Percentiles rank a stretch among this genome's conserved stretches.
Evolutionary conservation across 2,797 vertebrate genomes (phyloP).

Genomic region (Podargus strigoides): DNA sequence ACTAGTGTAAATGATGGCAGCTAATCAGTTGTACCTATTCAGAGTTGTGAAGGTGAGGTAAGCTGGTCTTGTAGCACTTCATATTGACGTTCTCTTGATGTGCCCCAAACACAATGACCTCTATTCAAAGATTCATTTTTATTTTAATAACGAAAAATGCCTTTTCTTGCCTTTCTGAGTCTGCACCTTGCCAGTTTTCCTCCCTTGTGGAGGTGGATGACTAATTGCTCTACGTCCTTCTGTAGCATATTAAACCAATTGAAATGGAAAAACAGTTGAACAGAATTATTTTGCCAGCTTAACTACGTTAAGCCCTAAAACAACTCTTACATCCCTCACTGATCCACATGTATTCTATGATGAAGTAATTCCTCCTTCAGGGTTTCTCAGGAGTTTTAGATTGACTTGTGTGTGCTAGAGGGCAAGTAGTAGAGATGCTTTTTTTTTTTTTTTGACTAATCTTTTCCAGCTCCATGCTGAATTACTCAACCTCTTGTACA

Average conservation of each 20-base stretch:
- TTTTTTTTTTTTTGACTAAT: not conserved
- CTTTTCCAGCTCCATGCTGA: not conserved
- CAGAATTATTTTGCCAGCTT: not conserved
- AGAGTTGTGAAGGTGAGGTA: not conserved
- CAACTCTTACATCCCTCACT: not conserved
- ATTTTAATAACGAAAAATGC: not conserved
- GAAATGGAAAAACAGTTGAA: not conserved
- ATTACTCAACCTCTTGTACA: not conserved
- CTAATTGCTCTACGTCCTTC: not conserved
- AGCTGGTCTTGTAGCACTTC: not conserved
- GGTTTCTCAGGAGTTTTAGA: not conserved
- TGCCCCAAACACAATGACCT: not conserved
- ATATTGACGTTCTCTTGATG: not conserved
- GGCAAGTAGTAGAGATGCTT: not conserved
- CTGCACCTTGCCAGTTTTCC: not conserved
- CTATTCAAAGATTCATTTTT: not conserved
- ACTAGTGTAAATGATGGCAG: not conserved
- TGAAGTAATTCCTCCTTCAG: not conserved
- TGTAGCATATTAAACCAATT: not conserved
- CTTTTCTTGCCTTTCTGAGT: not conserved
- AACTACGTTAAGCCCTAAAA: not conserved
- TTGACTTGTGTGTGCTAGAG: not conserved
- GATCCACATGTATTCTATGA: not conserved
- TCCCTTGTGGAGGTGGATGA: constrained; percentile 39
- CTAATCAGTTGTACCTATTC: not conserved